These are phyloP conservation scores for Coptotermes formosanus DNA, from an alignment of 1,140 invertebrate species.

Conservation along the genomic window DNA sequence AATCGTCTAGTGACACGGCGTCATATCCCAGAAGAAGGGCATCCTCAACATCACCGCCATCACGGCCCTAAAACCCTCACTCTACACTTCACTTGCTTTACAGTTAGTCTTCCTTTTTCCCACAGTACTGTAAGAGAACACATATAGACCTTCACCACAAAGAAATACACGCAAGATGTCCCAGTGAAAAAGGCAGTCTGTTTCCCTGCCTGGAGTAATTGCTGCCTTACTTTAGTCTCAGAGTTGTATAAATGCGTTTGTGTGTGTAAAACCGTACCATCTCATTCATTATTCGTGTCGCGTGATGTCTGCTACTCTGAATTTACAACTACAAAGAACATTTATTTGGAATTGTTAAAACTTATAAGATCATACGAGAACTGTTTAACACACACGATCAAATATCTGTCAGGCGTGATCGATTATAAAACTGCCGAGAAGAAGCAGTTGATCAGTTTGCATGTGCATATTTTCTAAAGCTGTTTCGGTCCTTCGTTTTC, in stretches of 20 bases:
- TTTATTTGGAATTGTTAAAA: not conserved
- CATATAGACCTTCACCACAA: too few relatives aligned
- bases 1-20: too few relatives aligned
- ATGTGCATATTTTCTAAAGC: not conserved
- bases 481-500: too few relatives aligned
- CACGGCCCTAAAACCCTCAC: too few relatives aligned
- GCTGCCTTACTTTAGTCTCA: not conserved
- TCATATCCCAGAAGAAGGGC: too few relatives aligned
- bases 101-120: too few relatives aligned
- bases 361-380: not conserved
- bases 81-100: too few relatives aligned
- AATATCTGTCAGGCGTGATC: not conserved
- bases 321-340: not conserved
- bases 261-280: not conserved
- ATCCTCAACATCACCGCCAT: too few relatives aligned
- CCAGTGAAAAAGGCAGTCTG: not conserved
- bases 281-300: not conserved
- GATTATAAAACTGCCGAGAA: not conserved
- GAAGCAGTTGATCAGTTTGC: not conserved
- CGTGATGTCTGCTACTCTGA: not conserved
- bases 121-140: too few relatives aligned
- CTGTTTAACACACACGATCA: not conserved
- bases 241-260: not conserved
- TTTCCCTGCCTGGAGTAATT: not conserved
- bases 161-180: not conserved